Conservation (phyloP, 1,140 invertebrate genomes). For the Cardiocondyla obscurior region DNA sequence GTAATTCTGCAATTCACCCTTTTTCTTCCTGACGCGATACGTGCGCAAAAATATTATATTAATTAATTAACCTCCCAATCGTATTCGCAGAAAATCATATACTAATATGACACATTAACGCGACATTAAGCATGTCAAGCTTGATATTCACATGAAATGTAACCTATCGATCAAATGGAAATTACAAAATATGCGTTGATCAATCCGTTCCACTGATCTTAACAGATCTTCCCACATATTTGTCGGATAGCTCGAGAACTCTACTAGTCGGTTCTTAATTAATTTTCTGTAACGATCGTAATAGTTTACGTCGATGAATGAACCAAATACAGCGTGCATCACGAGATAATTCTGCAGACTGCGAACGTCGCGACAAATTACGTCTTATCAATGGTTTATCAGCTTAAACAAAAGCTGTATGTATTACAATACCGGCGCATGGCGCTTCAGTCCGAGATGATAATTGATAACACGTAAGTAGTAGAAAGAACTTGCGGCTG, state of each 20-base stretch:
- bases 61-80: slow-evolving; percentile 16
- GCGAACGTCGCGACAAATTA: slow-evolving; percentile 68
- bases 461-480: slow-evolving; percentile 77
- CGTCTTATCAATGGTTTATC: slow-evolving; percentile 78
- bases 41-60: background rate
- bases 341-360: slow-evolving; percentile 60
- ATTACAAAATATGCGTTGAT: slow-evolving; percentile 25
- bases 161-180: slow-evolving; percentile 39
- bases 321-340: slow-evolving; percentile 2
- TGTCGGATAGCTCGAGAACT: background rate
- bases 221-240: slow-evolving; percentile 37
- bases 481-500: slow-evolving; percentile 46
- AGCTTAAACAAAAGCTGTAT: slow-evolving; percentile 78
- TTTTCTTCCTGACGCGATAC: background rate
- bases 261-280: background rate
- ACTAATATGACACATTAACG: slow-evolving; percentile 7
- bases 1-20: background rate
- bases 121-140: background rate
- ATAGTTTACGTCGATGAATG: slow-evolving; percentile 38
- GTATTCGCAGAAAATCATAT: background rate
- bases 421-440: slow-evolving; percentile 70
- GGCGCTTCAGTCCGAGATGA: slow-evolving; percentile 67
- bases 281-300: slow-evolving; percentile 17
- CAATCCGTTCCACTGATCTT: background rate
- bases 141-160: slow-evolving; percentile 19